Conservation (phyloP, 1,140 invertebrate species). For the Mercenaria mercenaria region DNA sequence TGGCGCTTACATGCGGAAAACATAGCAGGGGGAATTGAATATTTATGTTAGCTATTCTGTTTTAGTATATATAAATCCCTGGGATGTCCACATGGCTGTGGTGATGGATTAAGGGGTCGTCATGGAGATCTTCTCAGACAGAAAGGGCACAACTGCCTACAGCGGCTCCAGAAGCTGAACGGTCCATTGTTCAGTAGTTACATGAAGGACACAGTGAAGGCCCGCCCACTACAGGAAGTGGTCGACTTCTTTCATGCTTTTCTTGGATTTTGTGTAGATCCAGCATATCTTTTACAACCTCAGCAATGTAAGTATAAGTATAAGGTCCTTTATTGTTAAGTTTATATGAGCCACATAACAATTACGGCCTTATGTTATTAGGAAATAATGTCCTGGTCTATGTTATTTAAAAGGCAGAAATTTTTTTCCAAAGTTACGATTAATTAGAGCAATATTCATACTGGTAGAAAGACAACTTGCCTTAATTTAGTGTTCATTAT, state of each 20-base stretch:
- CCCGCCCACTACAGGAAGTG: constrained; percentile 92
- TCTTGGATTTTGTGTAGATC: constrained; percentile 97
- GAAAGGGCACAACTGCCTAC: constrained; percentile 94
- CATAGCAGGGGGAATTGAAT: no score
- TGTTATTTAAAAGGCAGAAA: no score
- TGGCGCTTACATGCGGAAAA: no score
- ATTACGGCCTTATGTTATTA: background rate
- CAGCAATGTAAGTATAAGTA: constrained; percentile 72
- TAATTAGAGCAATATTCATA: no score
- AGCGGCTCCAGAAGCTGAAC: constrained; percentile 88
- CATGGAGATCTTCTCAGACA: constrained; percentile 90
- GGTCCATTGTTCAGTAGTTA: constrained; percentile 89
- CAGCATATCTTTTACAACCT: constrained; percentile 87
- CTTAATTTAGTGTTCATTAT: no score
- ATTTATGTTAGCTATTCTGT: no score
- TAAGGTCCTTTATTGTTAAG: no score
- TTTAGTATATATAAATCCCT: constrained; percentile 94
- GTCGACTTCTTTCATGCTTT: constrained; percentile 98
- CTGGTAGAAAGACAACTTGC: no score
- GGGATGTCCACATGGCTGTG: constrained; percentile 97
- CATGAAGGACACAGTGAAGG: constrained; percentile 92
- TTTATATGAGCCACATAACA: background rate
- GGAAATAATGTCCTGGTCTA: background rate
- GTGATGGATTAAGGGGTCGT: constrained; percentile 91
- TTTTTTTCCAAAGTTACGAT: no score